phyloP scores from a whole-genome alignment of 1,140 invertebrate genomes.

The Leptinotarsa texana region DNA sequence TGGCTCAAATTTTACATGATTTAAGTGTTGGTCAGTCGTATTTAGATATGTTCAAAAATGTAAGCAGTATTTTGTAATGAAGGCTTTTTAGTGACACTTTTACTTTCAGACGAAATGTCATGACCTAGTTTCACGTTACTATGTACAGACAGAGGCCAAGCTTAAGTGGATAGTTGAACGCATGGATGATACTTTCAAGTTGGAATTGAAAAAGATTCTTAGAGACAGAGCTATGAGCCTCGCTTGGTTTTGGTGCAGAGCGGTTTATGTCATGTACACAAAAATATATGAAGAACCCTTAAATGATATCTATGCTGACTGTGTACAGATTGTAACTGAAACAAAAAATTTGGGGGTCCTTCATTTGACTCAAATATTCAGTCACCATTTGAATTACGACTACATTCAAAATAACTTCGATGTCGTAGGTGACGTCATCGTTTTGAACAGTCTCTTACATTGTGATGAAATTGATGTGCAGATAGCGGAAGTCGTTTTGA shows the following conservation, averaged over 20 bases:
- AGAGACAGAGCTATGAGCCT: constrained; percentile 23
- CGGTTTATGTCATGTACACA: constrained; percentile 34
- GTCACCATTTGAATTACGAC: constrained; percentile 41
- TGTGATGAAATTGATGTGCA: constrained; percentile 45
- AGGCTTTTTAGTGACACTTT: constrained; percentile 2
- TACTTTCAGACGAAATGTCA: constrained; percentile 51
- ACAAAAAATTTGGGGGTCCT: constrained; percentile 32
- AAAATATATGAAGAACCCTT: constrained; percentile 30
- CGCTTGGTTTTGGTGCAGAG: constrained; percentile 42
- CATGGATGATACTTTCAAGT: constrained; percentile 11
- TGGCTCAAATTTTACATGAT: constrained; percentile 47
- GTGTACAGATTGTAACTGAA: constrained; percentile 25
- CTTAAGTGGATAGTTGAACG: constrained; percentile 4
- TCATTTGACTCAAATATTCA: constrained; percentile 47
- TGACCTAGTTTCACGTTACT: constrained; percentile 38
- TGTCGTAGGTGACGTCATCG: constrained; percentile 34
- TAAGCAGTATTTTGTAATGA: constrained; percentile 33
- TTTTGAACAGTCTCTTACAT: constrained; percentile 41
- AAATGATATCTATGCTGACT: constrained; percentile 31
- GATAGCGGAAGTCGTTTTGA: constrained; percentile 43
- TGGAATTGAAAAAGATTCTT: constrained; percentile 20
- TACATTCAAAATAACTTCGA: constrained; percentile 31
- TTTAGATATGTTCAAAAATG: constrained; percentile 54
- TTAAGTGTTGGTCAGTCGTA: constrained; percentile 42
- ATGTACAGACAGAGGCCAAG: constrained; percentile 21